Percentiles rank a stretch among this genome's conserved stretches.
Conservation (phyloP, 2,888 invertebrate species). For the Kuschelorhynchus macadamiae region DNA sequence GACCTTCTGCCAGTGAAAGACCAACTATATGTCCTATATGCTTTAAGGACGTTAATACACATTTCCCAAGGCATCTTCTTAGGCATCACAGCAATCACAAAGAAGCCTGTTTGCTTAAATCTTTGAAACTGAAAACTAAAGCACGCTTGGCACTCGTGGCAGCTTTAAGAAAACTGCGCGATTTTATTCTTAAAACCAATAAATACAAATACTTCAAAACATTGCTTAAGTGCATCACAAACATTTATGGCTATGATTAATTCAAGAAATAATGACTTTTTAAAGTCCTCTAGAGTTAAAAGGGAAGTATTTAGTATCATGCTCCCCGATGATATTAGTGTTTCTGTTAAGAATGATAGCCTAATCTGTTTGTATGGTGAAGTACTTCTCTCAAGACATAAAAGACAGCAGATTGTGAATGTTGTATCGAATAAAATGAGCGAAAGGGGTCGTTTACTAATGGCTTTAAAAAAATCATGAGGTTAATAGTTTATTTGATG, state of each 20-base stretch:
- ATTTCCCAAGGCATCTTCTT: slow-evolving; percentile 49
- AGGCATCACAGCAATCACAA: slow-evolving; percentile 40
- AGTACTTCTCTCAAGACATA: slow-evolving; percentile 47
- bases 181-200: slow-evolving; percentile 36
- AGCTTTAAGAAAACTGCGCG: slow-evolving; percentile 36
- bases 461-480: slow-evolving; percentile 41
- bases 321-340: slow-evolving; percentile 52
- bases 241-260: slow-evolving; percentile 40
- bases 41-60: slow-evolving; percentile 44
- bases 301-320: slow-evolving; percentile 52
- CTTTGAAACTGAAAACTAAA: slow-evolving; percentile 43
- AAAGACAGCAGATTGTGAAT: slow-evolving; percentile 47
- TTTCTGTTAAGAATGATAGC: slow-evolving; percentile 49
- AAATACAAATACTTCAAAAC: slow-evolving; percentile 25
- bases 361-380: slow-evolving; percentile 54
- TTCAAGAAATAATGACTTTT: slow-evolving; percentile 38
- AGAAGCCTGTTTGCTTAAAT: slow-evolving; percentile 34
- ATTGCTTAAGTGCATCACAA: slow-evolving; percentile 44
- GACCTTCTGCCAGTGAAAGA: slow-evolving; percentile 44
- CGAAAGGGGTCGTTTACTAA: slow-evolving; percentile 44
- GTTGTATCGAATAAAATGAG: too few species aligned
- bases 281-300: slow-evolving; percentile 43
- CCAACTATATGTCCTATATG: slow-evolving; percentile 50
- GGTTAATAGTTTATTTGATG: slow-evolving; percentile 42
- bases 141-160: slow-evolving; percentile 39